phyloP scores from a whole-genome alignment of 2,113 vertebrate genomes.

The Raja brachyura region DNA sequence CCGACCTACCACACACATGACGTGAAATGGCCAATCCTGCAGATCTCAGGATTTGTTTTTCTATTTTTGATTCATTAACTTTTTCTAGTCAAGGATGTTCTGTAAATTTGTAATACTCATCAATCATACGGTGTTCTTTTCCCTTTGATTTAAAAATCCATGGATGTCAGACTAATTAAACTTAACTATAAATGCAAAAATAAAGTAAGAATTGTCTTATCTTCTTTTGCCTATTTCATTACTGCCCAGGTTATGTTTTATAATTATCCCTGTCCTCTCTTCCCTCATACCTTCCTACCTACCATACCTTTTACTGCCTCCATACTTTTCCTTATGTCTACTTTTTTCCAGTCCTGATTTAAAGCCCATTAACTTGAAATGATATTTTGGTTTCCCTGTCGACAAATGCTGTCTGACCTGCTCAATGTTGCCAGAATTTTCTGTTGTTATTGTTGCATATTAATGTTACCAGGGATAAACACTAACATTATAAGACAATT shows the following conservation, averaged over 20 bases:
- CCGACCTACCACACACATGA: not conserved
- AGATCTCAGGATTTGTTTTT: not conserved
- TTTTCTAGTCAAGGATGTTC: not conserved
- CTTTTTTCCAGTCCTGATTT: not conserved
- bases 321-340: not conserved
- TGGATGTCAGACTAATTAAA: conserved; percentile 16
- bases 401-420: no score
- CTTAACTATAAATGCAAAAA: not conserved
- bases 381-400: no score
- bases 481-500: not conserved
- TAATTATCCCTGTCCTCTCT: no score
- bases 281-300: not conserved
- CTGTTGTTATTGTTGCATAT: not conserved
- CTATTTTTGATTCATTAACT: conserved; percentile 1
- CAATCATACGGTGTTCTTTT: not conserved
- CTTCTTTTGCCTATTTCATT: not conserved
- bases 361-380: not conserved
- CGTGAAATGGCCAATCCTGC: conserved; percentile 10
- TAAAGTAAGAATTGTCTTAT: no score
- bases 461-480: not conserved
- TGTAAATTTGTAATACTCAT: not conserved
- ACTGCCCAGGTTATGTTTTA: not conserved
- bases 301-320: not conserved
- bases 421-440: no score
- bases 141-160: not conserved